phyloP scores from a whole-genome alignment of 2,113 vertebrate species.

The Callionymus lyra region DNA sequence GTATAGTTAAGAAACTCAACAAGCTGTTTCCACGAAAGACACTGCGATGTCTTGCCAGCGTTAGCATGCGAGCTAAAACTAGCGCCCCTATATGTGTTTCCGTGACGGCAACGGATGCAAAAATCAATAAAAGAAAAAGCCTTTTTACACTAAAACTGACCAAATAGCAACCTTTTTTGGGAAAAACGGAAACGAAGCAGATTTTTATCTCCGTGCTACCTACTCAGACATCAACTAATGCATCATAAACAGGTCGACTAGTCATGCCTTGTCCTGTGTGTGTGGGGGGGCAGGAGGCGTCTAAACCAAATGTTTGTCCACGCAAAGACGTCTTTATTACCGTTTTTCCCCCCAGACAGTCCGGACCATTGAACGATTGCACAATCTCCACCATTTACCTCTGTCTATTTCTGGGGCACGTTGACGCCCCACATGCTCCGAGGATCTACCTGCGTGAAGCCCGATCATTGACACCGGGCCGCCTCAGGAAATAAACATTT shows the following conservation, averaged over 20 bases:
- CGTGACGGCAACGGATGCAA: too few relatives aligned
- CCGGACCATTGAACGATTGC: slow-evolving; percentile 29
- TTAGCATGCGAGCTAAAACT: too few relatives aligned
- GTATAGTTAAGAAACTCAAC: too few relatives aligned
- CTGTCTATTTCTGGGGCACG: slow-evolving; percentile 39
- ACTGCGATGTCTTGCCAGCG: too few relatives aligned
- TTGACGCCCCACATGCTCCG: slow-evolving; percentile 11
- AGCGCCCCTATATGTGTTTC: too few relatives aligned
- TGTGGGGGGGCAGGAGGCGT: too few relatives aligned
- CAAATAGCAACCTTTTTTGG: too few relatives aligned
- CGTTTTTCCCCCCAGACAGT: slow-evolving; percentile 34
- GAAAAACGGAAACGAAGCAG: too few relatives aligned
- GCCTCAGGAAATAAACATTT: slow-evolving; percentile 34
- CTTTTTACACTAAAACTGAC: neutral
- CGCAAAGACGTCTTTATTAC: slow-evolving; percentile 36
- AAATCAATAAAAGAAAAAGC: neutral
- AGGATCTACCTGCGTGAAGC: slow-evolving; percentile 32
- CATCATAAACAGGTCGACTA: slow-evolving; percentile 10
- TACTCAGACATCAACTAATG: too few relatives aligned
- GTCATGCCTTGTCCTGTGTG: slow-evolving; percentile 3
- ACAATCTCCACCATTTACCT: slow-evolving; percentile 41
- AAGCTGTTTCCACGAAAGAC: too few relatives aligned
- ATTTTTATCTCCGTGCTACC: neutral
- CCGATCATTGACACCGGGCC: slow-evolving; percentile 31
- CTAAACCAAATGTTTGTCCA: neutral